Base-by-base conservation (phyloP, 1,140 invertebrate species). In the Zophobas atratus region DNA sequence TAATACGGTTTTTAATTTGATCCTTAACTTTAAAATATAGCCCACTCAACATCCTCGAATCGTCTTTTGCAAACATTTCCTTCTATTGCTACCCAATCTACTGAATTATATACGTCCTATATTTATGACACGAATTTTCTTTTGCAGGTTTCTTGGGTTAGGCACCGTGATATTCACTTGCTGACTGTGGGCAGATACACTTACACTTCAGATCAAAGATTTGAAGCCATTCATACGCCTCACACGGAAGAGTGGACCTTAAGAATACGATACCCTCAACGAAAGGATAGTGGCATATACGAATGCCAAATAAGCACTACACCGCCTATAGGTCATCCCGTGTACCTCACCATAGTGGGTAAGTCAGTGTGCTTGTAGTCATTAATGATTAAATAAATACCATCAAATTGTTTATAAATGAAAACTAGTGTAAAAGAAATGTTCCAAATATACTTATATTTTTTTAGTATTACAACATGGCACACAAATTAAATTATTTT, bases 221-320 rank as follows among this genome's bases (percentile, higher is more conserved):
- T 95, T 84, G 93, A 94, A 84, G 93, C 93, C 1, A 89, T 94
- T 79, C 93, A 95, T 84, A 91, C 90, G 36, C 91, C 92, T 0
- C 92, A 93, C 80, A 91, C 93, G 5, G 93, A 95, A 82, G 93
- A 94, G 81, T 94, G 93, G 93, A 92, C 92, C 2, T 84, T 97
- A 81, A 85, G 90, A 87, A 92, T 95, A 88, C 89, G 93, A 57
- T 94, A 93, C 86, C 92, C 93, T 0, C 93, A 94, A 85, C 88
- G 91, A 20, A 92, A 92, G 79, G 95, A 96, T 86, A 92, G 93
- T 0, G 95, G 95, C 48, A 91, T 94, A 51, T 95, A 95, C 85
- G 94, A 95, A 86, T 97, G 95, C 83, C 95, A 97, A 86, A 94
- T 97, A 83, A 94, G 93, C 77, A 96, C 95, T 3, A 95, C 94